These are phyloP conservation scores for Origma solitaria DNA, from an alignment of 2,113 vertebrate species.

Conservation along the genomic window DNA sequence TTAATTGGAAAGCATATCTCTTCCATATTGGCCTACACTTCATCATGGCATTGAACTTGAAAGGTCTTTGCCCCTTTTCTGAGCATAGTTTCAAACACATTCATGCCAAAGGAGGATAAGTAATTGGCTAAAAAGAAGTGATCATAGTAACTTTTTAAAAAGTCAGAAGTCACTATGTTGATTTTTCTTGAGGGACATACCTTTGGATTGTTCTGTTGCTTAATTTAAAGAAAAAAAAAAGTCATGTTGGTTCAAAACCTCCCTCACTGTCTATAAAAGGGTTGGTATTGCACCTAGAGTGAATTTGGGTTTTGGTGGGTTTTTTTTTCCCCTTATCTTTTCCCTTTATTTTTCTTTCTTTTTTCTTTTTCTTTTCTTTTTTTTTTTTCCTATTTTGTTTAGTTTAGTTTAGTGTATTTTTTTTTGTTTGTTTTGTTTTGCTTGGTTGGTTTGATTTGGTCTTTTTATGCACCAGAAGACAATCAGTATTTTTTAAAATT, in stretches of 20 bases:
- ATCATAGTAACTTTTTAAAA: neutral
- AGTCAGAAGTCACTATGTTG: neutral
- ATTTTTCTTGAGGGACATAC: neutral
- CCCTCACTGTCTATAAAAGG: neutral
- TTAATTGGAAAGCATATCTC: neutral
- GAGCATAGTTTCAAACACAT: neutral
- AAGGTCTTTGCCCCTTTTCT: slow-evolving; percentile 12
- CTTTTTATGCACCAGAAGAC: neutral
- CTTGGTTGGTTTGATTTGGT: neutral
- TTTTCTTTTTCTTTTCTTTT: no score
- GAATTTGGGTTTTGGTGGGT: neutral
- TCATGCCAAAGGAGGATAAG: slow-evolving; percentile 15
- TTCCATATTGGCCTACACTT: neutral
- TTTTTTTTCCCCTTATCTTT: no score
- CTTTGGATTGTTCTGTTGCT: neutral
- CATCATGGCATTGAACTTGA: neutral
- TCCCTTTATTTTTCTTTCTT: no score
- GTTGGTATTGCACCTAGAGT: neutral
- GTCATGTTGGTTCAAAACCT: neutral
- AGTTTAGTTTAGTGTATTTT: no score
- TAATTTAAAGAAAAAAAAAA: neutral
- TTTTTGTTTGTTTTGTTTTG: neutral
- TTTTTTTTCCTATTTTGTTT: no score
- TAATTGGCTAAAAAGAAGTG: neutral
- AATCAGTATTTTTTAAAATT: neutral